Evolutionary conservation across 1,140 invertebrate species (phyloP).

Genomic region (Nylanderia fulva): DNA sequence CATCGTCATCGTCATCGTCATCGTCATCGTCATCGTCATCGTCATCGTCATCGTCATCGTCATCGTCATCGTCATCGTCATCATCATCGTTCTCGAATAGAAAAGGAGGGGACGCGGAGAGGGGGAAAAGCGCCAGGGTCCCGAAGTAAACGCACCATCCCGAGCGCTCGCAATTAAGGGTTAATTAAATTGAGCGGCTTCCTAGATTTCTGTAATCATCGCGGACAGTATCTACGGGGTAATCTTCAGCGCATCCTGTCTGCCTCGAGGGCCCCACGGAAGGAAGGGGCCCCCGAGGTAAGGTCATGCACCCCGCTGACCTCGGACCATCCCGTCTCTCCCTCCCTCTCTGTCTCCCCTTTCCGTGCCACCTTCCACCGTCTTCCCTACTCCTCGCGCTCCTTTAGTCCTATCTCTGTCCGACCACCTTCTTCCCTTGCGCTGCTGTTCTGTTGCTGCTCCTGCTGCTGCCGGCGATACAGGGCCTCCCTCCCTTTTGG

Average conservation of each 20-base stretch:
- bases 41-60: constrained; percentile 52
- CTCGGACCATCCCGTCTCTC: constrained; percentile 84
- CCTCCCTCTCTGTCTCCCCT: constrained; percentile 45
- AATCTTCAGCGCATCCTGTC: constrained; percentile 85
- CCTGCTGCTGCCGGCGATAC: constrained; percentile 23
- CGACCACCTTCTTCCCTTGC: constrained; percentile 41
- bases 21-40: constrained; percentile 54
- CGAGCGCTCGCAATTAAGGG: constrained; percentile 78
- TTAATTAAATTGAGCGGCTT: constrained; percentile 84
- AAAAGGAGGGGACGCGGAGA: constrained; percentile 44
- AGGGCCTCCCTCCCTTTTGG: constrained; percentile 14
- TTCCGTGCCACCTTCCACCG: constrained; percentile 46
- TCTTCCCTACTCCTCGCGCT: constrained; percentile 61
- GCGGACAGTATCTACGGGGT: constrained; percentile 84
- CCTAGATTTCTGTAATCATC: constrained; percentile 85
- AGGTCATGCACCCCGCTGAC: constrained; percentile 86
- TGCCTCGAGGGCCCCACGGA: constrained; percentile 84
- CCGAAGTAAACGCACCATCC: constrained; percentile 60
- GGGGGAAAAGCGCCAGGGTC: constrained; percentile 40
- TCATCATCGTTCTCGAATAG: constrained; percentile 59
- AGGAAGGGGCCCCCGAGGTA: constrained; percentile 85
- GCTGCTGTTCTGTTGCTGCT: constrained; percentile 28
- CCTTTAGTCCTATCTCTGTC: constrained; percentile 45
- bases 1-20: constrained; percentile 41
- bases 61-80: constrained; percentile 41